phyloP scores from a whole-genome alignment of 2,113 vertebrate species.

The Mellivora capensis region DNA sequence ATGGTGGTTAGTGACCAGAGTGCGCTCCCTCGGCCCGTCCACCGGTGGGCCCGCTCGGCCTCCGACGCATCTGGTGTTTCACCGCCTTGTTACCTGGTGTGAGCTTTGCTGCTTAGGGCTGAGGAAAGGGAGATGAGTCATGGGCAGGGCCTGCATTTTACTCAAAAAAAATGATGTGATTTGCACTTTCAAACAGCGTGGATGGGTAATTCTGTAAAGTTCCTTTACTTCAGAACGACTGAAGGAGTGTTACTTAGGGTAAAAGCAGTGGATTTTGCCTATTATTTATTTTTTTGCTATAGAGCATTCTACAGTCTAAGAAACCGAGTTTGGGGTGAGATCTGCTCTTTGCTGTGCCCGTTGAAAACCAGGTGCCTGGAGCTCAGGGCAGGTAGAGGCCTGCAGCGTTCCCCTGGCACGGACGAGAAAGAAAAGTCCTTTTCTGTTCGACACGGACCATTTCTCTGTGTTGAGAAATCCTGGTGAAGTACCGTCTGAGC shows the following conservation, averaged over 20 bases:
- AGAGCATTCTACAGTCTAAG: neutral
- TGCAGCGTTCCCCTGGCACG: slow-evolving; percentile 32
- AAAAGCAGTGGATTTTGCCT: neutral
- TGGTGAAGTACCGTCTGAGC: slow-evolving; percentile 75
- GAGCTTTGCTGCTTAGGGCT: neutral
- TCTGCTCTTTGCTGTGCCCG: slow-evolving; percentile 6
- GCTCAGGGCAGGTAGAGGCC: slow-evolving; percentile 66
- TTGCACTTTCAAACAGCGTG: neutral
- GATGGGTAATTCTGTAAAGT: neutral
- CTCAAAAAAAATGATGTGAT: neutral
- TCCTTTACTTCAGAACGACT: neutral
- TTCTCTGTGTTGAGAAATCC: slow-evolving; percentile 77
- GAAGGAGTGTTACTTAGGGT: neutral
- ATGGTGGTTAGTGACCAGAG: neutral
- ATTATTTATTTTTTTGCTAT: neutral
- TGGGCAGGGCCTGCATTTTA: neutral
- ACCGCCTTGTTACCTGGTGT: fast-evolving
- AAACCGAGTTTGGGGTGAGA: neutral
- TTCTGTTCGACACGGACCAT: slow-evolving; percentile 65
- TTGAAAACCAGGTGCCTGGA: slow-evolving; percentile 62
- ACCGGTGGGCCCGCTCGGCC: neutral
- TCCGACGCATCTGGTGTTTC: neutral
- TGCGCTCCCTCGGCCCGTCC: neutral
- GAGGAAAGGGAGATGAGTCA: neutral
- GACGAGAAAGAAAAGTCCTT: slow-evolving; percentile 56